These are phyloP conservation scores for Sialia sialis DNA, from an alignment of 2,113 vertebrate species.

Conservation along the genomic window DNA sequence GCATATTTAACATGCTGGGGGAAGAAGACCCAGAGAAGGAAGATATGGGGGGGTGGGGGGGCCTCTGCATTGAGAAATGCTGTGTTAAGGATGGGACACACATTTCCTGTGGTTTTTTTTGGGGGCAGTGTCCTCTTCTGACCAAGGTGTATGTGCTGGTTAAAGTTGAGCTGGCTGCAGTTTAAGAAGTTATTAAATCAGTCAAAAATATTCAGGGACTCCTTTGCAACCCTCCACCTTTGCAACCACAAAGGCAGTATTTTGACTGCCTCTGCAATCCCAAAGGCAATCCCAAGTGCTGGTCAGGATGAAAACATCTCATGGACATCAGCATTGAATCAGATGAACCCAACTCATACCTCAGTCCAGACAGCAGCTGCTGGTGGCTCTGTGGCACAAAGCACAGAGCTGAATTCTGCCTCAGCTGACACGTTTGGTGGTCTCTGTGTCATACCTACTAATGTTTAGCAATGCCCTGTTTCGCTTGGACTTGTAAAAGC, in stretches of 20 bases:
- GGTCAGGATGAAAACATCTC: background rate
- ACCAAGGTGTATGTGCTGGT: background rate
- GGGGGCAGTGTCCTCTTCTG: background rate
- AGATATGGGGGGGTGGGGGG: background rate
- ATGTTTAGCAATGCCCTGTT: background rate
- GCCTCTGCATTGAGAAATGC: background rate
- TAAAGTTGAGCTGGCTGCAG: background rate
- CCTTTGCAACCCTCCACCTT: background rate
- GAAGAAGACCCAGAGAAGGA: background rate
- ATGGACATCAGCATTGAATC: background rate
- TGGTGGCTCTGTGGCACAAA: background rate
- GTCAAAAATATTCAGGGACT: background rate
- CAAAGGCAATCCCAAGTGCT: background rate
- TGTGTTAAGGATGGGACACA: background rate
- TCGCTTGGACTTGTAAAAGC: background rate
- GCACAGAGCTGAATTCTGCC: background rate
- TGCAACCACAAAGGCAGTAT: too few relatives aligned
- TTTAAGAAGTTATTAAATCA: background rate
- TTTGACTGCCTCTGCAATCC: background rate
- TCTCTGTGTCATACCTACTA: background rate
- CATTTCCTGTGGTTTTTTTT: accelerated
- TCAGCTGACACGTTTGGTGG: background rate
- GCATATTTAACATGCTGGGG: background rate
- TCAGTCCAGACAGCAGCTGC: background rate
- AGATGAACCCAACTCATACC: background rate